Evolutionary conservation across 2,797 vertebrate genomes (phyloP).

Genomic region (Falco concolor): DNA sequence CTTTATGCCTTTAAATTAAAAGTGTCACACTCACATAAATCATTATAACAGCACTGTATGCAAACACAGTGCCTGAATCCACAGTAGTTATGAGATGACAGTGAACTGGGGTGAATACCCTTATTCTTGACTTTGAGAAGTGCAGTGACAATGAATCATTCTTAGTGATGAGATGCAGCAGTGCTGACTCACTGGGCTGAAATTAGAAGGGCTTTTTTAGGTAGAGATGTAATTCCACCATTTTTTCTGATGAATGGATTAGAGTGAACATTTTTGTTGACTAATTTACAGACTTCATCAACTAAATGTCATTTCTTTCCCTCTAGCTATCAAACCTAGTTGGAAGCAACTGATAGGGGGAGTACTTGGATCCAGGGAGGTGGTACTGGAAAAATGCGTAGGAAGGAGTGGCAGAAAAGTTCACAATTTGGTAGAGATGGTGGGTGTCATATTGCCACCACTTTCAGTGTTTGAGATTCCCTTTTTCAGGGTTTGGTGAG

Average conservation of each 20-base stretch:
- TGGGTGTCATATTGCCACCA: not conserved
- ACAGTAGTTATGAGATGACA: conserved; percentile 8
- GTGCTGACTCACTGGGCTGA: conserved; percentile 53
- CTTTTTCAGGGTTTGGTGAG: not conserved
- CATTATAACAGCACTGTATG: not conserved
- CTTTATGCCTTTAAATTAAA: conserved; percentile 49
- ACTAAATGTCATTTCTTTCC: not conserved
- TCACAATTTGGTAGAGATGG: not conserved
- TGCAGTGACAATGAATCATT: conserved; percentile 57
- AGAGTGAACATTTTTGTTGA: conserved; percentile 21
- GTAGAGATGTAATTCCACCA: conserved; percentile 40
- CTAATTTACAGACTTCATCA: not conserved
- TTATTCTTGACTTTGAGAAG: conserved; percentile 65
- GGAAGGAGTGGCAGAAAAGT: not conserved
- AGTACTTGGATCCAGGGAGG: not conserved
- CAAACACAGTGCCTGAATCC: not conserved
- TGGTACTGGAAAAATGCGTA: not conserved
- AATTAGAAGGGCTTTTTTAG: conserved; percentile 63
- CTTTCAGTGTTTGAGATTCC: not conserved
- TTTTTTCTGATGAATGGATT: conserved; percentile 36
- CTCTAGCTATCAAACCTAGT: not conserved
- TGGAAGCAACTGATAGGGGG: not conserved
- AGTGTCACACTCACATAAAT: conserved; percentile 43
- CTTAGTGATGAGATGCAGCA: conserved; percentile 48
- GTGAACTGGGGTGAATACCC: conserved; percentile 43